Evolutionary conservation across 2,113 vertebrate species (phyloP), one percentile per base, ranked within the genome.

Genomic region (Megatriorchis doriae): DNA sequence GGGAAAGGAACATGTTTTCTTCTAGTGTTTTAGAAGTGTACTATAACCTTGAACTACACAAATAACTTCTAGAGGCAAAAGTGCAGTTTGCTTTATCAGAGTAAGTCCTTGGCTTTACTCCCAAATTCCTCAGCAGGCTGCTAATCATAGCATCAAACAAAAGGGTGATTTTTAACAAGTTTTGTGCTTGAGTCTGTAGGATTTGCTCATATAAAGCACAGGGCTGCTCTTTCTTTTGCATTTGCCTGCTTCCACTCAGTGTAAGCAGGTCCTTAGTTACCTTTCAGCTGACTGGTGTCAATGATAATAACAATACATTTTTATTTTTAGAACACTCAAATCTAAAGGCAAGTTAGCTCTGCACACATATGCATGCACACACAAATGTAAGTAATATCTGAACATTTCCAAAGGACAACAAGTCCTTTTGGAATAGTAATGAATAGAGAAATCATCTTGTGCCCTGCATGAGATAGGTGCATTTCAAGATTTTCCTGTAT

Each of bases 381-480:
- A 94, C 74, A 93, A 95, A 96, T 78, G 78, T 93, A 96, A 96
- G 94, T 95, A 97, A 96, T 93, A 94, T 92, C 79, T 94, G 96
- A 96, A 92, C 90, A 63, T 94, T 93, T 97, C 96, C 96, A 93
- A 95, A 97, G 96, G 95, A 96, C 94, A 96, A 95, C 94, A 97
- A 96, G 94, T 95, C 94, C 89, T 96, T 97, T 97, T 91, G 90
- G 97, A 97, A 96, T 92, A 97, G 94, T 97, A 97, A 98, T 98
- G 97, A 98, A 97, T 91, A 97, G 95, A 88, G 95, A 95, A 97
- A 97, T 97, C 96, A 95, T 97, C 96, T 97, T 97, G 88, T 79
- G 91, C 97, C 93, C 97, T 96, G 97, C 97, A 97, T 97, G 97
- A 97, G 94, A 97, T 96, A 96, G 94, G 96, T 96, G 95, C 96